Percentiles rank a stretch among this genome's conserved stretches.
These are phyloP conservation scores for Hyposoter dolosus DNA, from an alignment of 2,888 invertebrate genomes.

Conservation along the genomic window DNA sequence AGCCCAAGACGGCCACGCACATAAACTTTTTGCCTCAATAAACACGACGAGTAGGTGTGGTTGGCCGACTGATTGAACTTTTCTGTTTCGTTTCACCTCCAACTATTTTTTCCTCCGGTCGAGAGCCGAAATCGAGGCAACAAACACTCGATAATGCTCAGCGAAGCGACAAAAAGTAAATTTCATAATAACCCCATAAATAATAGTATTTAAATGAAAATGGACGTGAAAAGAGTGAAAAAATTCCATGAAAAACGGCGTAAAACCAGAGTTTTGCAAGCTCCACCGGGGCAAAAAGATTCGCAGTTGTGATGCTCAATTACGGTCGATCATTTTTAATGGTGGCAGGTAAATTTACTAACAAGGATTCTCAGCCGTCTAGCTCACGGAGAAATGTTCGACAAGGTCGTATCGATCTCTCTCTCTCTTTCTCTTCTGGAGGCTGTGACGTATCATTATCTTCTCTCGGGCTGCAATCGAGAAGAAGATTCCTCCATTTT, in stretches of 20 bases:
- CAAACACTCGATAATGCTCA: not conserved
- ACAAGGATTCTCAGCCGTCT: slow-evolving; percentile 41
- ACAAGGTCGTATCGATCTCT: slow-evolving; percentile 52
- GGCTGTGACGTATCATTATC: slow-evolving; percentile 22
- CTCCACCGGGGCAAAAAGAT: not conserved
- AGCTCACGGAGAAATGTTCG: slow-evolving; percentile 53
- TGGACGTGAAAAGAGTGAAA: not conserved
- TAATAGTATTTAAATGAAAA: not conserved
- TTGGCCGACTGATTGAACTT: not conserved
- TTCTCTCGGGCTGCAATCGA: slow-evolving; percentile 14
- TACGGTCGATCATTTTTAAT: slow-evolving; percentile 10
- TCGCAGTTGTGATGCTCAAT: not conserved
- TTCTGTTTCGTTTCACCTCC: not conserved
- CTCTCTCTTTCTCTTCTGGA: slow-evolving; percentile 3
- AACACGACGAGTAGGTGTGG: not conserved
- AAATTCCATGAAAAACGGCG: slow-evolving; percentile 1
- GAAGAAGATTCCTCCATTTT: slow-evolving; percentile 36
- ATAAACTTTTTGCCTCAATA: not conserved
- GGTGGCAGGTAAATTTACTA: slow-evolving; percentile 3
- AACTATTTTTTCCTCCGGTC: not conserved
- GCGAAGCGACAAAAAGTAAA: slow-evolving; percentile 31
- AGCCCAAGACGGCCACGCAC: not conserved
- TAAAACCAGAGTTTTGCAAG: slow-evolving; percentile 18
- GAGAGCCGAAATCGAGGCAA: not conserved
- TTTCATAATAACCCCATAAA: slow-evolving; percentile 21